Conservation (phyloP, 35 echinoderm and acorn worm species). For the Diadema setosum region DNA sequence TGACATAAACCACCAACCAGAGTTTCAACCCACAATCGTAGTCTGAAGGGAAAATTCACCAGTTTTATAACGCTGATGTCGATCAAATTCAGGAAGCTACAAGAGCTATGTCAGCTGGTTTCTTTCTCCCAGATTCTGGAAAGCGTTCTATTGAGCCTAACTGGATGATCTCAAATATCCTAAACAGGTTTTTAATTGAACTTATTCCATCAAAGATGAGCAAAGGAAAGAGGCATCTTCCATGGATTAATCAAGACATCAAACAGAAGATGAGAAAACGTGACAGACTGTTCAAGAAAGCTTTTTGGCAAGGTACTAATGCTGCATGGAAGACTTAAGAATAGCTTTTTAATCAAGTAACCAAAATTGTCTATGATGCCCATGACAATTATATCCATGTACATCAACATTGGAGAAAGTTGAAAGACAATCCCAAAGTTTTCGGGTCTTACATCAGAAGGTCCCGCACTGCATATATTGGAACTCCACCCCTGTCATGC, state of each 20-base stretch:
- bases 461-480: too few relatives aligned
- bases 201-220: slow-evolving; percentile 38
- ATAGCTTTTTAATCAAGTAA: background rate
- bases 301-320: too few relatives aligned
- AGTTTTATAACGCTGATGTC: background rate
- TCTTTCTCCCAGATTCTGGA: slow-evolving; percentile 15
- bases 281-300: background rate
- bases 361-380: too few relatives aligned
- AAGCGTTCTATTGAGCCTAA: slow-evolving; percentile 3
- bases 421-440: too few relatives aligned
- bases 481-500: too few relatives aligned
- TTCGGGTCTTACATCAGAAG: too few relatives aligned
- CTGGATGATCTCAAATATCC: slow-evolving; percentile 15
- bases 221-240: background rate
- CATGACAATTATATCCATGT: too few relatives aligned
- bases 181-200: background rate
- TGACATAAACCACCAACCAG: background rate
- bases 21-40: background rate
- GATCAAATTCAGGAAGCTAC: background rate
- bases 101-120: background rate
- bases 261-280: slow-evolving; percentile 37
- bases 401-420: too few relatives aligned
- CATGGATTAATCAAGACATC: slow-evolving; percentile 6
- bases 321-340: background rate
- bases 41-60: background rate